These are phyloP conservation scores for Adelges cooleyi DNA, from an alignment of 1,140 invertebrate genomes.

Conservation along the genomic window DNA sequence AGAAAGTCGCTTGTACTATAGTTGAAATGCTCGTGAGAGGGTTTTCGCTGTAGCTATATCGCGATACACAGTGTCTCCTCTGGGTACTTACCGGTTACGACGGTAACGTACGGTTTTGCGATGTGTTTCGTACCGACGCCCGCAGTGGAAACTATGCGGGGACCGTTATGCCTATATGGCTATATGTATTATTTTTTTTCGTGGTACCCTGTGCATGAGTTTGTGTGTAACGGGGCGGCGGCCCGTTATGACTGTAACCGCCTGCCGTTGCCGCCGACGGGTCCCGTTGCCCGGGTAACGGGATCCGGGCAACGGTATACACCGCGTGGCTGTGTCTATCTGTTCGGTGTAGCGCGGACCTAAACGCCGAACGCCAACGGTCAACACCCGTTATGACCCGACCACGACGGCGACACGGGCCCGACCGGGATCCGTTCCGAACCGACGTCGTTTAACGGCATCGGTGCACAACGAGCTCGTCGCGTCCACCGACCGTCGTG, in stretches of 20 bases:
- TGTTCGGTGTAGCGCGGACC: neutral
- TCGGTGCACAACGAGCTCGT: too few species aligned
- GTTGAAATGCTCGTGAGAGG: too few species aligned
- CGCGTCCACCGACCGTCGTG: too few species aligned
- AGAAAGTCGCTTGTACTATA: too few species aligned
- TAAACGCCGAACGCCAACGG: conserved; percentile 20
- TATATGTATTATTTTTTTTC: neutral
- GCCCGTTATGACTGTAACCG: neutral
- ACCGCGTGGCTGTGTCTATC: neutral
- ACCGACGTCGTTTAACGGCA: too few species aligned
- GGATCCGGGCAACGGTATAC: conserved; percentile 27
- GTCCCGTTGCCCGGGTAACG: conserved; percentile 26
- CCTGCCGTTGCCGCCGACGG: neutral
- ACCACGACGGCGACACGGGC: neutral
- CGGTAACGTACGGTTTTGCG: neutral
- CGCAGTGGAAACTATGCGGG: neutral
- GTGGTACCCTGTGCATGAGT: neutral
- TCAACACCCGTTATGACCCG: conserved; percentile 27
- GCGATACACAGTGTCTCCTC: too few species aligned
- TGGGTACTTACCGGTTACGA: neutral
- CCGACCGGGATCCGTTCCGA: too few species aligned
- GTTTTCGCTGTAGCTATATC: too few species aligned
- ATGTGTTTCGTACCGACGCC: neutral
- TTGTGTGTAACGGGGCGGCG: conserved; percentile 5
- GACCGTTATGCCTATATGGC: neutral